Base-by-base conservation (phyloP, 2,888 invertebrate genomes). In the Anthophora plumipes region DNA sequence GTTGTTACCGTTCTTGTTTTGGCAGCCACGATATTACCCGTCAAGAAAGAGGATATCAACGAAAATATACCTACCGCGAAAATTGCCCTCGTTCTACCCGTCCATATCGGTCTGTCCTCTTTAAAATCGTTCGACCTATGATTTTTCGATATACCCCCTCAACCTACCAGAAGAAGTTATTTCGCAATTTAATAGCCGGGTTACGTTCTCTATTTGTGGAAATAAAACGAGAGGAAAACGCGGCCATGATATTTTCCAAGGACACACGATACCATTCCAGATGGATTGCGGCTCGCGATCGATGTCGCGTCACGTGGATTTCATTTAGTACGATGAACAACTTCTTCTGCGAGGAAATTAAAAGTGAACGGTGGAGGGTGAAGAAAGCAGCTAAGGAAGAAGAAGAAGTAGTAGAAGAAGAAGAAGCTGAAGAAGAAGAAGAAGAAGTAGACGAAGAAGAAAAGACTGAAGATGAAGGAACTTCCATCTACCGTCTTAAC, bases 151-250 rank as follows among this genome's bases (percentile, higher is more conserved):
- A 57, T 72, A 3, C 31, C 31, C 31, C 31, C 31, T 31, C 31
- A 1, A 6, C 14, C 41, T 67, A 43, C 48, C 12, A 46, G 48
- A 46, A 31, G 64, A 57, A 74, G 76, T 76, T 83, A 85, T 85
- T 83, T 76, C 80, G 67, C 78, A 69, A 86, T 85, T 85, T 87
- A 85, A 83, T 82, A 83, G 52, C 60, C 71, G 37, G 39, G 48
- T 64, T 43, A 41, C 17, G 59, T 59, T 71, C 64, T 69, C 48
- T 37, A 41, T 68, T 81, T 31, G 55, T 31, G 11, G 9, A 6
- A 6, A 46, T 48, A n/a, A 54, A 41, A 14, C 31, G 4, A 11
- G 50, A 60, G 57, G 59, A 55, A 22, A 22, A 60, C 43, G 52
- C 14, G 37, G n/a, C 17, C 39, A 37, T 60, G 68, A 70, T 71